phyloP scores from a whole-genome alignment of 1,140 invertebrate species.

The Manduca sexta region DNA sequence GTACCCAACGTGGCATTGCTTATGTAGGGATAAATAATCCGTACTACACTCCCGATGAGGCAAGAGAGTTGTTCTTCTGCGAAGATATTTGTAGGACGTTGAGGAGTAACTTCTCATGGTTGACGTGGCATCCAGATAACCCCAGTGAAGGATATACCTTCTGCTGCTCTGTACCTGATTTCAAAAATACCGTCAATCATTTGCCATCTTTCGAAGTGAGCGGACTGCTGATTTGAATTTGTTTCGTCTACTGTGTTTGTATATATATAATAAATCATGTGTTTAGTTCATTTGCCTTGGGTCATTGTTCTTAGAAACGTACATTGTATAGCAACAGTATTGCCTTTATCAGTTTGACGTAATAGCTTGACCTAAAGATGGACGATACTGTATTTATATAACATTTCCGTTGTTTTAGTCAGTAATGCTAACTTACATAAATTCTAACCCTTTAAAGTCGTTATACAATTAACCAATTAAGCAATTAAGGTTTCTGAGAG shows the following conservation, averaged over 20 bases:
- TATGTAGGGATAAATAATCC: slow-evolving; percentile 74
- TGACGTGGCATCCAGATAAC: slow-evolving; percentile 50
- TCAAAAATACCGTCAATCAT: slow-evolving; percentile 39
- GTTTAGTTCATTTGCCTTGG: background rate
- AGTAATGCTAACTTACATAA: too few relatives aligned
- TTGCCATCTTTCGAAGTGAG: slow-evolving; percentile 48
- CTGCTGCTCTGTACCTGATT: slow-evolving; percentile 48
- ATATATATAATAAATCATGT: background rate
- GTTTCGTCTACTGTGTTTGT: background rate
- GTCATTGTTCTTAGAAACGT: slow-evolving; percentile 1
- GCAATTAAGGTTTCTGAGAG: too few relatives aligned
- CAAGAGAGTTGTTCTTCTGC: slow-evolving; percentile 46
- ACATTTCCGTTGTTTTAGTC: too few relatives aligned
- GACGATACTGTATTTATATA: too few relatives aligned
- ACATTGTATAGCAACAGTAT: background rate
- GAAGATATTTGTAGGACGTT: slow-evolving; percentile 38
- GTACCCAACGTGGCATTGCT: slow-evolving; percentile 50
- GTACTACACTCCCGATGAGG: slow-evolving; percentile 38
- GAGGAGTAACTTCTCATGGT: slow-evolving; percentile 37
- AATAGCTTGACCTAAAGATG: too few relatives aligned
- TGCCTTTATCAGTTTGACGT: too few relatives aligned
- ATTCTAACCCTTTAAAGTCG: too few relatives aligned
- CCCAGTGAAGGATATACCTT: slow-evolving; percentile 45
- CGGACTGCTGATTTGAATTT: slow-evolving; percentile 32
- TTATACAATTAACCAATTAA: too few relatives aligned